These are phyloP conservation scores for Sicus ferrugineus DNA, from an alignment of 2,888 invertebrate species.

Conservation along the genomic window DNA sequence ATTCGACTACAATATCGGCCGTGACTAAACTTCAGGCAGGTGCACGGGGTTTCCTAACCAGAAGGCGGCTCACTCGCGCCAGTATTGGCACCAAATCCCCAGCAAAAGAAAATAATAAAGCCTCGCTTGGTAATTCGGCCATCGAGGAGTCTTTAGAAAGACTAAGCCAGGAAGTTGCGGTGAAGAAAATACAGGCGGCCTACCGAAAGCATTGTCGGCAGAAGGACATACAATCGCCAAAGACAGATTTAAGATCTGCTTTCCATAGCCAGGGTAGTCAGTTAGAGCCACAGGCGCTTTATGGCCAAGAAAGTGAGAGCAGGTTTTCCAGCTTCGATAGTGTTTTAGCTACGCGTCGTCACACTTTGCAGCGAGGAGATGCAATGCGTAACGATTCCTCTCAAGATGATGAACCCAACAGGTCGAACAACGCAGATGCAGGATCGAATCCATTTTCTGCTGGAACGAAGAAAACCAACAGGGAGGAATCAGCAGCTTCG, in stretches of 20 bases:
- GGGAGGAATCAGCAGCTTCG: not conserved
- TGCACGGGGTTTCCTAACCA: slow-evolving; percentile 57
- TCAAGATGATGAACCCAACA: slow-evolving; percentile 54
- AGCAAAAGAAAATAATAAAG: slow-evolving; percentile 47
- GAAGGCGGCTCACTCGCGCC: slow-evolving; percentile 53
- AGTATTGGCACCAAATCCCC: slow-evolving; percentile 53
- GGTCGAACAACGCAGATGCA: not conserved
- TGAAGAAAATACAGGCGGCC: slow-evolving; percentile 50
- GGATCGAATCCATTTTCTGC: not conserved
- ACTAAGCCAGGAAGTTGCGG: slow-evolving; percentile 54
- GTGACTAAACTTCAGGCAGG: slow-evolving; percentile 62
- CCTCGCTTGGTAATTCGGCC: slow-evolving; percentile 60
- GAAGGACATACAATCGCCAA: slow-evolving; percentile 36
- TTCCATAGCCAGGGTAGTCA: not conserved
- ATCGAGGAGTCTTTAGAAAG: slow-evolving; percentile 60
- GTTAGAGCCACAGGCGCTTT: no score
- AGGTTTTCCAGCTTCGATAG: slow-evolving; percentile 46
- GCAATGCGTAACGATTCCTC: slow-evolving; percentile 61
- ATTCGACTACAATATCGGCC: slow-evolving; percentile 61
- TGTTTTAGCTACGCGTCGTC: slow-evolving; percentile 56
- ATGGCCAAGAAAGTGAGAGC: slow-evolving; percentile 30
- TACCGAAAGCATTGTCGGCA: slow-evolving; percentile 45
- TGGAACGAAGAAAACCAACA: not conserved
- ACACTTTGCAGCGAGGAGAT: slow-evolving; percentile 61
- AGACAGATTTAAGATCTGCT: not conserved